Evolutionary conservation across 2,113 vertebrate species (phyloP).

Genomic region (Menura novaehollandiae): DNA sequence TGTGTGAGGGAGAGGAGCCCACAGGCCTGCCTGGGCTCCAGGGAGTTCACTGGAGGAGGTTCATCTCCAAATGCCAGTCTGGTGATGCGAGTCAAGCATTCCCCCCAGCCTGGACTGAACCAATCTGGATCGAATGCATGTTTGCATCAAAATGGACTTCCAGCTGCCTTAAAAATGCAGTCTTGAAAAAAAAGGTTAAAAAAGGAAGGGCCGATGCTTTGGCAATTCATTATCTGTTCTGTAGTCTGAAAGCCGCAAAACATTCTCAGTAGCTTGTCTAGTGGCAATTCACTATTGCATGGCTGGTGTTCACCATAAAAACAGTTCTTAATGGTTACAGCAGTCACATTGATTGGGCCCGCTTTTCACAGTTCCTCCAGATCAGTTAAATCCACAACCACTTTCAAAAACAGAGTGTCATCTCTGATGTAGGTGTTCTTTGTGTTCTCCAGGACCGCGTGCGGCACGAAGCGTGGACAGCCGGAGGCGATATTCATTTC

Average conservation of each 20-base stretch:
- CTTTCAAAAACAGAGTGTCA: constrained; percentile 85
- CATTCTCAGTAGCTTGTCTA: neutral
- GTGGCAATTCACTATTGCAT: neutral
- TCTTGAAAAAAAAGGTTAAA: neutral
- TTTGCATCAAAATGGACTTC: neutral
- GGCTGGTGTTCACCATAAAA: neutral
- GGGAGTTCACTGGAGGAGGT: neutral
- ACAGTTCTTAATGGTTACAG: neutral
- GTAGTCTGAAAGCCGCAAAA: neutral
- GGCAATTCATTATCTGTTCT: neutral
- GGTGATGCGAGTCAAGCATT: neutral
- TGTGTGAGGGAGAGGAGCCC: neutral
- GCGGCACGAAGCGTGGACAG: constrained; percentile 80
- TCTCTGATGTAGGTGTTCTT: constrained; percentile 81
- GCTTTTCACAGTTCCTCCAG: constrained; percentile 77
- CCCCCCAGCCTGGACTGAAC: neutral
- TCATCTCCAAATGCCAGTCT: neutral
- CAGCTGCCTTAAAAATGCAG: neutral
- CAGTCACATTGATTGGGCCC: fast-evolving
- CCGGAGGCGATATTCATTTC: constrained; percentile 86
- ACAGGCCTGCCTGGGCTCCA: constrained; percentile 32
- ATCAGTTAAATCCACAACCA: constrained; percentile 82
- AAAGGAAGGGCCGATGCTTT: constrained; percentile 21
- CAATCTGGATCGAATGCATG: neutral
- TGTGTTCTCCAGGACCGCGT: constrained; percentile 71